Base-by-base conservation (phyloP, 2,888 invertebrate species). In the Idaea dimidiata region DNA sequence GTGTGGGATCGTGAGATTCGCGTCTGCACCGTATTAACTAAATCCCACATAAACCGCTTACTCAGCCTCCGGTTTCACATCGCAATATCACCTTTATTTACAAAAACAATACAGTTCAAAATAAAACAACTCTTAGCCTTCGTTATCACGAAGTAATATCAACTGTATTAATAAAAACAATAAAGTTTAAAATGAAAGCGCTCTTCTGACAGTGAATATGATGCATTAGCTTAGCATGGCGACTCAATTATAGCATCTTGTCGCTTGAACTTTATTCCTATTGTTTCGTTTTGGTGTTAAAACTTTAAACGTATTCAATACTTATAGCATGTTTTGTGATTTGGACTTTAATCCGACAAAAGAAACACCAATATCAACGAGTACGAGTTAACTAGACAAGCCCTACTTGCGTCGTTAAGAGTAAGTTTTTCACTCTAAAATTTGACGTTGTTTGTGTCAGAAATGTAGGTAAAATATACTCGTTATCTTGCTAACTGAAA, bases 21-120 rank as follows among this genome's bases (percentile, higher is more conserved):
- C 16, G 56, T 17, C 56, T 17, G 56, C 56, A 17, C 56, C 56
- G 56, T 18, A 56, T 56, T 56, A 56, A 56, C 56, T 14, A 56
- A 56, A 56, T 56, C 56, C 56, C 56, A 56, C 18, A 56, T 56
- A 18, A 56, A 56, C 56, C 56, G 56, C 56, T 56, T 56, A 56
- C 17, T 54, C 18, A 18, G 56, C 16, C 56, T 56, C 18, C 6
- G 18, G 8, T 17, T 18, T 17, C 17, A 6, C 17, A 54, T 5
- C 4, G 16, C 16, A 54, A 17, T 56, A 56, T 56, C 17, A 17
- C 18, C 56, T 17, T 56, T 56, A 18, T 18, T 18, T 17, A 8
- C 18, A 17, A 24, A 56, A 56, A 56, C 18, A 18, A 56, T 56
- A 56, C 7, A 56, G 56, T 10, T 17, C 56, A 56, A 17, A 43